These are phyloP conservation scores for Platycercus adscitus DNA, from an alignment of 2,113 vertebrate genomes.

Conservation along the genomic window DNA sequence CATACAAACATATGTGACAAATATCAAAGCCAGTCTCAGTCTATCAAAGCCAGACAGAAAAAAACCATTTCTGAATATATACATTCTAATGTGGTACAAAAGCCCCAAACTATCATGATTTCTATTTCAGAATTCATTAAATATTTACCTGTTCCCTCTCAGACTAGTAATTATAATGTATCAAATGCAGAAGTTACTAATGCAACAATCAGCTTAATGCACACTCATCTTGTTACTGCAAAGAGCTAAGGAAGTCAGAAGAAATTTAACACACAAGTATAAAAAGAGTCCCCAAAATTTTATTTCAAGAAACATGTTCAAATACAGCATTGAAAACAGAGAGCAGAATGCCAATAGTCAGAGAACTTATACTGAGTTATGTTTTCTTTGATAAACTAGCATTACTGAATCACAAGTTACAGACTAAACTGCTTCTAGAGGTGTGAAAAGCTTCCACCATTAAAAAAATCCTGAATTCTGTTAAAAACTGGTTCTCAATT, in stretches of 20 bases:
- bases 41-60: background rate
- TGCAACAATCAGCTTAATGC: background rate
- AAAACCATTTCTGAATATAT: background rate
- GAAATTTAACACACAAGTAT: background rate
- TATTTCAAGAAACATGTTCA: constrained; percentile 72
- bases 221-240: background rate
- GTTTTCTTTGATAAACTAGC: constrained; percentile 64
- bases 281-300: constrained; percentile 64
- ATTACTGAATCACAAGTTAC: constrained; percentile 67
- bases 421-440: constrained; percentile 46
- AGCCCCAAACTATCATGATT: background rate
- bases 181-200: background rate
- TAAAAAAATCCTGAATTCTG: constrained; percentile 66
- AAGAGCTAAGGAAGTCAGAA: background rate
- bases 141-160: background rate
- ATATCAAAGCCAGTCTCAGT: background rate
- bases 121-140: background rate
- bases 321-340: constrained; percentile 58
- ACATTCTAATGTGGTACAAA: background rate
- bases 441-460: constrained; percentile 54
- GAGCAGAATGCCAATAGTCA: background rate
- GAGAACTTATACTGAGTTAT: background rate
- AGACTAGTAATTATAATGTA: background rate
- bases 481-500: constrained; percentile 60
- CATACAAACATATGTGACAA: background rate